Conservation (phyloP, 2,888 invertebrate genomes). For the Melolontha melolontha region DNA sequence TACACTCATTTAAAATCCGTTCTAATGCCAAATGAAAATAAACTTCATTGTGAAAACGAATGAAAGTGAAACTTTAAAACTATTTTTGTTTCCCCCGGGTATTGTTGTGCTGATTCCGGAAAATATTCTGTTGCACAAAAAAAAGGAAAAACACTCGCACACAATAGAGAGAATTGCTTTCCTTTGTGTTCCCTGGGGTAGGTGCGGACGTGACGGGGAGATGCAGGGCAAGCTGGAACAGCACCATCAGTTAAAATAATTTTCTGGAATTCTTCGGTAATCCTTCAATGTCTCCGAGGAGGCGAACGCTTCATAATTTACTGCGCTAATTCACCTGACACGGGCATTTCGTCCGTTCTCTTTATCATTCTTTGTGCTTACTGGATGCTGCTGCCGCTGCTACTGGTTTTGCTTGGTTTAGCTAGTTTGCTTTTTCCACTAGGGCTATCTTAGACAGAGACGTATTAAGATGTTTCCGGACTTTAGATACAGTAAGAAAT, state of each 20-base stretch:
- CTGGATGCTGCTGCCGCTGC: not conserved
- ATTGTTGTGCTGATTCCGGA: too few species aligned
- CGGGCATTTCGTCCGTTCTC: slow-evolving; percentile 49
- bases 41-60: too few species aligned
- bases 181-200: slow-evolving; percentile 2
- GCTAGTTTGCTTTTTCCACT: slow-evolving; percentile 1
- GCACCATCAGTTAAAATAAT: slow-evolving; percentile 55
- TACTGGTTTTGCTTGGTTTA: too few species aligned
- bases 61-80: too few species aligned
- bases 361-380: slow-evolving; percentile 42
- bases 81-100: too few species aligned
- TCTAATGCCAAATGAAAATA: too few species aligned
- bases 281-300: slow-evolving; percentile 59
- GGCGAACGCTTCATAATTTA: slow-evolving; percentile 60
- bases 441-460: not conserved
- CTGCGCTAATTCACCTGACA: slow-evolving; percentile 63
- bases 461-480: too few species aligned
- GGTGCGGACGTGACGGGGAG: slow-evolving; percentile 2
- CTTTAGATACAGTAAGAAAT: too few species aligned
- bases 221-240: slow-evolving; percentile 2
- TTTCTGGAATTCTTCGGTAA: slow-evolving; percentile 59
- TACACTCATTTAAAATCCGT: too few species aligned
- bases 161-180: not conserved
- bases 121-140: too few species aligned
- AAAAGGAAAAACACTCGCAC: not conserved